phyloP scores from a whole-genome alignment of 64 coral and sea anemone species.

The Astreopora myriophthalma region DNA sequence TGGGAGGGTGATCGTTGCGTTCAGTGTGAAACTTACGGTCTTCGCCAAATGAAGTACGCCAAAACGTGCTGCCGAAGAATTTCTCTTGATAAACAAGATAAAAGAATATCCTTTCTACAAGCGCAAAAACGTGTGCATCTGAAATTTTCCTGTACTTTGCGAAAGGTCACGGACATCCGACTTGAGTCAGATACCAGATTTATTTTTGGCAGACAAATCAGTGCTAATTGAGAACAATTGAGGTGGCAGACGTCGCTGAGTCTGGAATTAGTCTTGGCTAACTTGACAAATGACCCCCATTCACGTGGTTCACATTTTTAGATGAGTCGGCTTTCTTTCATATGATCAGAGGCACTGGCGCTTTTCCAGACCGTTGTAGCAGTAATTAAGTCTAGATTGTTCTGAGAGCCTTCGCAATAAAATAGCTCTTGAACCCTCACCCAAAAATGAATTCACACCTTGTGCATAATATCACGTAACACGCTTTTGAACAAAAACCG shows the following conservation, averaged over 20 bases:
- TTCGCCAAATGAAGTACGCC: background rate
- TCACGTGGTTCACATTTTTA: background rate
- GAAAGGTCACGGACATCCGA: constrained; percentile 12
- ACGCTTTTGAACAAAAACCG: background rate
- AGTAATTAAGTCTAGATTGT: constrained; percentile 46
- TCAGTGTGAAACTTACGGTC: background rate
- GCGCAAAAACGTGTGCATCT: background rate
- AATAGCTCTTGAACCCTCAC: constrained; percentile 41
- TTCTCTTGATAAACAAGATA: background rate
- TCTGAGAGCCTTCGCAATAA: background rate
- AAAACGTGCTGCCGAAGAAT: background rate
- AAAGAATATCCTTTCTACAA: background rate
- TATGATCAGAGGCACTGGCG: background rate
- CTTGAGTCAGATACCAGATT: background rate
- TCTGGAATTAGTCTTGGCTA: background rate
- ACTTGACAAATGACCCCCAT: constrained; percentile 16
- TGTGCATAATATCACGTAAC: constrained; percentile 12
- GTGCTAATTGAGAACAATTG: background rate
- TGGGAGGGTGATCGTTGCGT: background rate
- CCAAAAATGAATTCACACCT: background rate
- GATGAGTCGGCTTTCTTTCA: constrained; percentile 8
- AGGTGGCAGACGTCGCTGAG: background rate
- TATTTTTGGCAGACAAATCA: constrained; percentile 48
- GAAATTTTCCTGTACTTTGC: constrained; percentile 1
- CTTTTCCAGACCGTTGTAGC: background rate